Evolutionary conservation across 2,888 invertebrate species (phyloP), one percentile per base, ranked within the genome.

Genomic region (Caenorhabditis wallacei): DNA sequence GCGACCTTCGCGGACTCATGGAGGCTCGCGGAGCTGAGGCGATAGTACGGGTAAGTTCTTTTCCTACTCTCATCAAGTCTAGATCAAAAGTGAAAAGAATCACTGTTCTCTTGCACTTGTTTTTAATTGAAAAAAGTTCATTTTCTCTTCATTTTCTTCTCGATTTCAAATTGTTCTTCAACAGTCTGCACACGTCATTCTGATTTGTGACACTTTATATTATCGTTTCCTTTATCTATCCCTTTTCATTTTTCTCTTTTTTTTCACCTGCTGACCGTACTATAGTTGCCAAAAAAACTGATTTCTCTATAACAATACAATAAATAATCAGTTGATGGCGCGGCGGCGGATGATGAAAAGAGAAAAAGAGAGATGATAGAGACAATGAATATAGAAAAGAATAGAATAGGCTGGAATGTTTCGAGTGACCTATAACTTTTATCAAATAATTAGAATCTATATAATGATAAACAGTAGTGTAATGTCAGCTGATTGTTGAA

Each of bases 1-100:
- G 95, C 94, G 97, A 98, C 94, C 95, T 99, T 93, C 96, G 97
- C 93, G 97, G 97, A 94, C 95, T 99, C 94, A 99, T 99, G 98
- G 98, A 98, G 94, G 94, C 95, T 93, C 95, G 98, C 92, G 98
- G 98, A 92, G 95, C 95, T 92, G 98, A 99, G 94, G 98, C 96
- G 92, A 94, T 97, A 92, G 95, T 95, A 92, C 95, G 96, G 94
- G 94, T 98, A 93, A 72, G 87, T 84, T 66, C 7, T 8, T 10
- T 16, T 40, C 16, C 13, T 40, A 2, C 2, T 16, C 11, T 40
- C 13, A 30, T 30, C 8, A n/a, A n/a, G n/a, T n/a, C n/a, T n/a
- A n/a, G n/a, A n/a, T n/a, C n/a, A n/a, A n/a, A n/a, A n/a, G n/a
- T n/a, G n/a, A n/a, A n/a, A n/a, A n/a, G n/a, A n/a, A n/a, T n/a